Conservation (phyloP, 2,113 vertebrate species). For the Herpetotheres cachinnans region DNA sequence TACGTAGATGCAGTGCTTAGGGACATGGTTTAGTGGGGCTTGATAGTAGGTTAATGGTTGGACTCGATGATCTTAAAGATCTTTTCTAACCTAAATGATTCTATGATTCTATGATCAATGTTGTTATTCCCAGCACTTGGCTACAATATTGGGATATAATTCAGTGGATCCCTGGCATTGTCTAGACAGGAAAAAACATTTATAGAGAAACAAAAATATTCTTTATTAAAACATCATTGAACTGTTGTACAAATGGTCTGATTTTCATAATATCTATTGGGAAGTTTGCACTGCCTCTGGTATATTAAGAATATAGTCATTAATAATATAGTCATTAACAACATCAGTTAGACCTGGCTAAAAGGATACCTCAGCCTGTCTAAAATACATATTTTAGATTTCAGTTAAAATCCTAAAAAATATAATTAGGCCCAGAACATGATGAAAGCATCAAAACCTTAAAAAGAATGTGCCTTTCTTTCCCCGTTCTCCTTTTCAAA, state of each 20-base stretch:
- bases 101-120: background rate
- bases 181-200: background rate
- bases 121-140: background rate
- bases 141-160: background rate
- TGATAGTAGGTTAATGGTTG: too few relatives aligned
- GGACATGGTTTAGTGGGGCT: too few relatives aligned
- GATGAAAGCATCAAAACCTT: background rate
- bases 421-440: background rate
- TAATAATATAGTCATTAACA: too few relatives aligned
- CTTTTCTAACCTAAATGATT: background rate
- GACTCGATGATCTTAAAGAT: too few relatives aligned
- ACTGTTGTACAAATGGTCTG: background rate
- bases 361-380: background rate
- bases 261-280: background rate
- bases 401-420: background rate
- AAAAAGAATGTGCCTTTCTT: background rate
- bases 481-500: background rate
- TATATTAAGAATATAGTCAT: background rate
- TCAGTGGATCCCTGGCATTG: background rate
- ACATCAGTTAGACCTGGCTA: background rate
- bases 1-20: too few relatives aligned
- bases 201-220: background rate
- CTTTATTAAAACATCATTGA: background rate
- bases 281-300: background rate
- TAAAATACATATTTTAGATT: background rate